Evolutionary conservation across 2,797 vertebrate genomes (phyloP).

Genomic region (Cetoscarus ocellatus): DNA sequence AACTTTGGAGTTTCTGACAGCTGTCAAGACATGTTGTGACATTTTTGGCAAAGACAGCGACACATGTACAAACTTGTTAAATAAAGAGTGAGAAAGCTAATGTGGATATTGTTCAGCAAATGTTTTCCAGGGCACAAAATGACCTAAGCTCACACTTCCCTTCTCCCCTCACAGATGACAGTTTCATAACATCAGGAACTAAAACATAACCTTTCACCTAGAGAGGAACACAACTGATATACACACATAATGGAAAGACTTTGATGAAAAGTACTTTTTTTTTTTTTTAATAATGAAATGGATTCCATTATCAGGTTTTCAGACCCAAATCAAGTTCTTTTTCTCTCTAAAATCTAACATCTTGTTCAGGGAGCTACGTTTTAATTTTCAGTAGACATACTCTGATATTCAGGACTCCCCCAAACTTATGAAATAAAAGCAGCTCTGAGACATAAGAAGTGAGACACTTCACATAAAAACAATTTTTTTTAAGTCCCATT

Average conservation of each 20-base stretch:
- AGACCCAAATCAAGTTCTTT: no score
- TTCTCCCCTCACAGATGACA: conserved; percentile 32
- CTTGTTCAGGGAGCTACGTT: no score
- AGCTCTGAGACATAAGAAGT: no score
- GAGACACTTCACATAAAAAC: no score
- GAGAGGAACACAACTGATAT: conserved; percentile 22
- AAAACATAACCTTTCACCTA: conserved; percentile 45
- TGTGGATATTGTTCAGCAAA: conserved; percentile 1
- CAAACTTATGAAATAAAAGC: no score
- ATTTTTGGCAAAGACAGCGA: conserved; percentile 22
- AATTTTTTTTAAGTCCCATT: no score
- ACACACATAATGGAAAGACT: neutral
- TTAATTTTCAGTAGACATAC: no score
- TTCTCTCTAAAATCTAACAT: no score
- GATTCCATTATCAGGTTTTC: neutral
- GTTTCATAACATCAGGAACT: conserved; percentile 7
- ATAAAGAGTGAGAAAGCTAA: conserved; percentile 1
- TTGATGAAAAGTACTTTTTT: neutral
- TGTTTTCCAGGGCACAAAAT: conserved; percentile 19
- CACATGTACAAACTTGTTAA: neutral
- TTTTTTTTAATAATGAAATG: no score
- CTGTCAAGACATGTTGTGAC: conserved; percentile 37
- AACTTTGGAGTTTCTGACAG: neutral
- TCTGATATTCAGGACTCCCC: no score
- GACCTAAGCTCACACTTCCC: conserved; percentile 23